These are phyloP conservation scores for Achatina immaculata DNA, from an alignment of 1,140 invertebrate species.

Conservation along the genomic window DNA sequence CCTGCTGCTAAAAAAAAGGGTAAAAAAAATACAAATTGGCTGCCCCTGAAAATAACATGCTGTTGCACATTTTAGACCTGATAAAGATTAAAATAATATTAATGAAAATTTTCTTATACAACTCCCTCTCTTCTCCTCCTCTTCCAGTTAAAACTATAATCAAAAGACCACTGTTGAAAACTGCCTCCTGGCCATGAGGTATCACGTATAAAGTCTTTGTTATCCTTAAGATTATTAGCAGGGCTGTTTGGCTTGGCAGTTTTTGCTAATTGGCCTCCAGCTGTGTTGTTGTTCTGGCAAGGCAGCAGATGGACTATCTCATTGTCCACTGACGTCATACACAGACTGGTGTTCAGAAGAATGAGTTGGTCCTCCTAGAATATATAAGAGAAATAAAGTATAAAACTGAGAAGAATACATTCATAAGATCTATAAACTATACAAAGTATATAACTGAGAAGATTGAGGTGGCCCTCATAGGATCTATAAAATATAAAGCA, in stretches of 20 bases:
- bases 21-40: too few species aligned
- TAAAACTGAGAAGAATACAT: too few species aligned
- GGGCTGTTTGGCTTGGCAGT: not conserved
- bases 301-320: conserved; percentile 35
- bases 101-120: too few species aligned
- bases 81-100: too few species aligned
- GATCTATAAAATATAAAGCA: too few species aligned
- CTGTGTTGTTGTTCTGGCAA: not conserved
- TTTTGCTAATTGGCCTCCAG: not conserved
- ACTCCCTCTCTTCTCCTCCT: conserved; percentile 23
- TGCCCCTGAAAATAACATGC: too few species aligned
- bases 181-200: not conserved
- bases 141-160: conserved; percentile 39
- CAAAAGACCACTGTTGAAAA: conserved; percentile 35
- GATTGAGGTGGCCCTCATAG: too few species aligned
- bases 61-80: too few species aligned
- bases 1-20: too few species aligned
- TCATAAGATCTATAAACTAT: too few species aligned
- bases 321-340: conserved; percentile 43
- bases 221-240: not conserved
- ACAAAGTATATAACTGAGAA: too few species aligned
- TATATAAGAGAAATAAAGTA: not conserved
- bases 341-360: conserved; percentile 33
- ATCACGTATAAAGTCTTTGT: not conserved
- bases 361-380: conserved; percentile 16